phyloP scores from a whole-genome alignment of 2,888 invertebrate genomes.

The Noctuana brunneofusca region DNA sequence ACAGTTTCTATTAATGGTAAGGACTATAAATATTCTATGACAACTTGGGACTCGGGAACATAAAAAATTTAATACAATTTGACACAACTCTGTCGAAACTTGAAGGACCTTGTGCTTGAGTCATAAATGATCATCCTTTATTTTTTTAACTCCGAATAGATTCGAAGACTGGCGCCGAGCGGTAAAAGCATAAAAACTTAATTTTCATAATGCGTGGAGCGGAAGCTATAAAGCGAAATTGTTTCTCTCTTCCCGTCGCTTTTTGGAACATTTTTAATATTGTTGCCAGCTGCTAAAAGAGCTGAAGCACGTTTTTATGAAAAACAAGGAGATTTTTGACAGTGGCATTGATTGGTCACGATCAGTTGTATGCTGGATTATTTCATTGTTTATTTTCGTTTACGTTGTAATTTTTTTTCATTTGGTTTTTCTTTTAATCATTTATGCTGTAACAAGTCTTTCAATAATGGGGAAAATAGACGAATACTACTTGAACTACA shows the following conservation, averaged over 20 bases:
- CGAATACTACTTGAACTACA: too few relatives aligned
- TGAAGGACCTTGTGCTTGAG: not conserved
- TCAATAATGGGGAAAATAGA: too few relatives aligned
- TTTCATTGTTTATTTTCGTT: not conserved
- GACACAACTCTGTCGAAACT: not conserved
- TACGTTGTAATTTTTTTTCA: not conserved
- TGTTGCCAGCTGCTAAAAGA: slow-evolving; percentile 11
- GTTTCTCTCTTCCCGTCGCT: slow-evolving; percentile 61
- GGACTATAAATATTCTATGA: not conserved
- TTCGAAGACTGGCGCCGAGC: slow-evolving; percentile 45
- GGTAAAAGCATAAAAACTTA: slow-evolving; percentile 66
- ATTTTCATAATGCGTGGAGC: slow-evolving; percentile 75
- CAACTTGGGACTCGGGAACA: too few relatives aligned
- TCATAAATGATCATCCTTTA: not conserved
- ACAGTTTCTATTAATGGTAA: not conserved
- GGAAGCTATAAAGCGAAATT: slow-evolving; percentile 75
- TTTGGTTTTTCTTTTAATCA: not conserved
- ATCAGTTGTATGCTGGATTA: not conserved
- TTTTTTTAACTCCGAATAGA: slow-evolving; percentile 11
- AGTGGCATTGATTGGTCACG: slow-evolving; percentile 8
- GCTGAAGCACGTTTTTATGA: slow-evolving; percentile 1
- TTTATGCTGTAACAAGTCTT: too few relatives aligned
- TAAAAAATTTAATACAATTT: not conserved
- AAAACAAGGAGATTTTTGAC: slow-evolving; percentile 7
- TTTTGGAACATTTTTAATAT: slow-evolving; percentile 36